Evolutionary conservation across 2,888 invertebrate genomes (phyloP), one percentile per base, ranked within the genome.

Genomic region (Polyommatus icarus): DNA sequence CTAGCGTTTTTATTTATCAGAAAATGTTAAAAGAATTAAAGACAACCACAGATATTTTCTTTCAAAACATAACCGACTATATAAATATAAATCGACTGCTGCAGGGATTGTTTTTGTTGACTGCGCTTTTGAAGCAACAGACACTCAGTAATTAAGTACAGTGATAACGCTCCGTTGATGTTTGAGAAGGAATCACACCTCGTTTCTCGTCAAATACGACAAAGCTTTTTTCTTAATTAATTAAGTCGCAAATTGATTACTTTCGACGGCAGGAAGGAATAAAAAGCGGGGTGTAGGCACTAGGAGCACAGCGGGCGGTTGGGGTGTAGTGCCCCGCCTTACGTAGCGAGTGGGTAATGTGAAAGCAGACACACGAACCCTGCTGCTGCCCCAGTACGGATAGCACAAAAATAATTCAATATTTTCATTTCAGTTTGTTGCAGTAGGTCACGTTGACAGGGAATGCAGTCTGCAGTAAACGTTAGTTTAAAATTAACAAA

Each of bases 331-430:
- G 73, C 77, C 91, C 91, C 90, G 90, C 92, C 90, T 88, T 87
- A 90, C 91, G 90, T 88, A 87, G 91, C 91, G 90, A 91, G 90
- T 90, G 91, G 93, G 93, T 92, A 93, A 94, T 94, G 94, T 94
- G 93, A 90, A 93, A 93, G 93, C 90, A 93, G 93, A 93, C 94
- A 94, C 93, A 93, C 92, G 93, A 92, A 92, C 92, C 93, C 92
- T 90, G 92, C 91, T 89, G 91, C 88, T 91, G 89, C 87, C 89
- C 85, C 80, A 78, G 90, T 93, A 93, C 85, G 78, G 86, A 78
- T 83, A 78, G 87, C 88, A 91, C 78, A 89, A 88, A 88, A 87
- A 79, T 77, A 75, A 79, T 79, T 75, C 78, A 57, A 20, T 61
- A 46, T 36, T 71, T 78, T n/a, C 24, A 76, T 78, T 76, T 83